A percentile compares a stretch with the other conserved stretches of the same genome.
phyloP scores from a whole-genome alignment of 2,797 vertebrate species.

The Octomys mimax region DNA sequence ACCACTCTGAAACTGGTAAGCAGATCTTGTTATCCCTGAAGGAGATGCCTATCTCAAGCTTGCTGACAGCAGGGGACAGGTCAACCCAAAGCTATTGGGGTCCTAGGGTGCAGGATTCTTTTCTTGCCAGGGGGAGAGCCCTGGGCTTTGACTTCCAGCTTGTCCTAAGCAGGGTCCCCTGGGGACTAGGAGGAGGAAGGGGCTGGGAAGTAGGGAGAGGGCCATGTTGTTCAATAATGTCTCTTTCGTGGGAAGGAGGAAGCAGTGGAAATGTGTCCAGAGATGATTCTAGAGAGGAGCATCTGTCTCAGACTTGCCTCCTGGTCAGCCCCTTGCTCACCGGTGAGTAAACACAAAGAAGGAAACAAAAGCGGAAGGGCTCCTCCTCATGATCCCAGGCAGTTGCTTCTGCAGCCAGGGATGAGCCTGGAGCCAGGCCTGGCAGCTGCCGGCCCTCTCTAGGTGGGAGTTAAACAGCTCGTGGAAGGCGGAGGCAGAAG shows the following conservation, averaged over 20 bases:
- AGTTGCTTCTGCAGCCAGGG: conserved; percentile 64
- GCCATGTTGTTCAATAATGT: not conserved
- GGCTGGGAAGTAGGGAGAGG: not conserved
- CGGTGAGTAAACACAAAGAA: conserved; percentile 60
- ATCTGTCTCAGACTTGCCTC: not conserved
- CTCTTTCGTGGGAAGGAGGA: not conserved
- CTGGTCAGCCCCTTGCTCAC: not conserved
- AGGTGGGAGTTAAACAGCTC: conserved; percentile 57
- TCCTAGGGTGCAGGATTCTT: not conserved
- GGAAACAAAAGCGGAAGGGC: conserved; percentile 61
- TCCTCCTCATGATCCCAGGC: conserved; percentile 71
- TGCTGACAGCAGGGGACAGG: not conserved
- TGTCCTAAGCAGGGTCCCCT: not conserved
- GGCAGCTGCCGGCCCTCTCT: conserved; percentile 60
- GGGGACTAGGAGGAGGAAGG: not conserved
- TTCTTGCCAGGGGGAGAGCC: not conserved
- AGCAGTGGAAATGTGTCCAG: not conserved
- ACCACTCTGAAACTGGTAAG: conserved; percentile 68
- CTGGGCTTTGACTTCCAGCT: not conserved
- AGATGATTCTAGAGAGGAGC: not conserved
- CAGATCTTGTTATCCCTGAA: conserved; percentile 39
- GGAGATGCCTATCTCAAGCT: not conserved
- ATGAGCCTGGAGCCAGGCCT: conserved; percentile 48
- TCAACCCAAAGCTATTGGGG: not conserved
- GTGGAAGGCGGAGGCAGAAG: conserved; percentile 59